These are phyloP conservation scores for Monopterus albus DNA, from an alignment of 2,113 vertebrate genomes.

Conservation along the genomic window DNA sequence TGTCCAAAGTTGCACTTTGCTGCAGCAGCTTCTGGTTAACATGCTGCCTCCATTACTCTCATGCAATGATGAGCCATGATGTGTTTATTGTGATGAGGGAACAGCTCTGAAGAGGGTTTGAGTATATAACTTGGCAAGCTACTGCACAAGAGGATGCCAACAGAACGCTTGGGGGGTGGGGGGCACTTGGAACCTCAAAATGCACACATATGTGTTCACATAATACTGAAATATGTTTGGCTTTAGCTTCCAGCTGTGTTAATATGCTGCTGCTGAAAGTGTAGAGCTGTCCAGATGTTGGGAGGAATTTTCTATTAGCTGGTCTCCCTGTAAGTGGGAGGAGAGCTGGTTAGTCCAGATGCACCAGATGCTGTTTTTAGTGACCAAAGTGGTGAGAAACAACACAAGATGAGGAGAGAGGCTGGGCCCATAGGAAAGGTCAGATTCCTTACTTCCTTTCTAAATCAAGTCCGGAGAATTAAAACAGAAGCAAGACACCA, in stretches of 20 bases:
- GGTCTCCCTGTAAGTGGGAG: conserved; percentile 36
- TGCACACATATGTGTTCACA: conserved; percentile 10
- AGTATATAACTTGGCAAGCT: conserved; percentile 56
- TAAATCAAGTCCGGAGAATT: neutral
- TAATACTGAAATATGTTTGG: conserved; percentile 12
- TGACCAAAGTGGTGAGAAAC: conserved; percentile 53
- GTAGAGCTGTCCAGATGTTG: conserved; percentile 49
- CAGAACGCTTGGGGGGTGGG: conserved; percentile 3
- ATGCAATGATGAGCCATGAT: conserved; percentile 43
- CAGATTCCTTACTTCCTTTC: neutral
- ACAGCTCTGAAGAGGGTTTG: conserved; percentile 52
- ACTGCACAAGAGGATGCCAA: conserved; percentile 36
- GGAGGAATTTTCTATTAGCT: conserved; percentile 52
- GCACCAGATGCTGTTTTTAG: conserved; percentile 52
- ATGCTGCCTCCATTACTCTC: conserved; percentile 40
- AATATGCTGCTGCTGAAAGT: conserved; percentile 11
- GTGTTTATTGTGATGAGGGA: conserved; percentile 55
- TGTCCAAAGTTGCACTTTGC: conserved; percentile 41
- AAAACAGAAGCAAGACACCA: conserved; percentile 14
- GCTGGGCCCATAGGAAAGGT: neutral
- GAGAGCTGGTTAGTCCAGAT: conserved; percentile 38
- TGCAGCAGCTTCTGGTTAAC: conserved; percentile 12
- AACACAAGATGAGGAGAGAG: conserved; percentile 28
- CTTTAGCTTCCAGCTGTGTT: conserved; percentile 31
- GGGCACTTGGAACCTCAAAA: conserved; percentile 24